These are phyloP conservation scores for Piaya cayana DNA, from an alignment of 2,113 vertebrate genomes.

Conservation along the genomic window DNA sequence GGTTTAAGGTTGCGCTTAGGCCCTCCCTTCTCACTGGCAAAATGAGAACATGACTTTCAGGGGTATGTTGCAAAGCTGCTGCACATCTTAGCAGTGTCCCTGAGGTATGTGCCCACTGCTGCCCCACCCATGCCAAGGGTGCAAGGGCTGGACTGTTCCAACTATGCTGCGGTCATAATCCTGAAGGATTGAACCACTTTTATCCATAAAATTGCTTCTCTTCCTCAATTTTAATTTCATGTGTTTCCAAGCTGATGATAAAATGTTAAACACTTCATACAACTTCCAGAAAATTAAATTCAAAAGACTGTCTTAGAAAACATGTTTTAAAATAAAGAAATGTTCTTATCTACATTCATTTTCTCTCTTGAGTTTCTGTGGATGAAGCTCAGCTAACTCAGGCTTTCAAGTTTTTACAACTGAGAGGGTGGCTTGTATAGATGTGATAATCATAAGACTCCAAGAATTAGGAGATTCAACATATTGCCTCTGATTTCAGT, in stretches of 20 bases:
- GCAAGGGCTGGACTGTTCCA: background rate
- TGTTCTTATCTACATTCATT: background rate
- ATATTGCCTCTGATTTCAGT: background rate
- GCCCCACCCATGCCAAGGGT: background rate
- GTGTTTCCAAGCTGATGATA: background rate
- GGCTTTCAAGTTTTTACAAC: background rate
- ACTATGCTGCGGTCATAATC: background rate
- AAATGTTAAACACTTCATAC: background rate
- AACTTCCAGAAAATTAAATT: background rate
- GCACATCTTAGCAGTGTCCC: background rate
- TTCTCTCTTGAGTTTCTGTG: background rate
- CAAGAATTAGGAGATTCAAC: background rate
- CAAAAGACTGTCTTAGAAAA: background rate
- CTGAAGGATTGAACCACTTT: background rate
- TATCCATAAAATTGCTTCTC: background rate
- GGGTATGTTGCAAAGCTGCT: background rate
- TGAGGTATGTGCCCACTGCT: background rate
- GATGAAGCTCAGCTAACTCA: background rate
- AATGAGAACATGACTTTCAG: background rate
- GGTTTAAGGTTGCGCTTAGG: background rate
- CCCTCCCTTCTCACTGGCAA: background rate
- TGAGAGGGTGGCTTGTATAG: background rate
- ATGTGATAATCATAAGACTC: background rate
- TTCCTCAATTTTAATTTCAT: background rate
- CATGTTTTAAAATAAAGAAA: background rate